phyloP scores from a whole-genome alignment of 1,140 invertebrate species.

The Lucilia sericata region DNA sequence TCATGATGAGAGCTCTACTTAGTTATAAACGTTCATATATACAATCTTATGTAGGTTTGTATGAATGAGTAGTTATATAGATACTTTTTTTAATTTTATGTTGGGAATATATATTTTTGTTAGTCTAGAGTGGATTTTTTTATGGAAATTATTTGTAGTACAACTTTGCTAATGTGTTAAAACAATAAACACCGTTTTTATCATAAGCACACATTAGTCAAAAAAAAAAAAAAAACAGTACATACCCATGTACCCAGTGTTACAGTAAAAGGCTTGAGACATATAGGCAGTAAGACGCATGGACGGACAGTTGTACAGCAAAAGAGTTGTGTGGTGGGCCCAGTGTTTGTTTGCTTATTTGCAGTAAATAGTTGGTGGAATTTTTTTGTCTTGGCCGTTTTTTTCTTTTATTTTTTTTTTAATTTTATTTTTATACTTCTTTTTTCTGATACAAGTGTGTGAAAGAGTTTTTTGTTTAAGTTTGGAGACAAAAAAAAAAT shows the following conservation, averaged over 20 bases:
- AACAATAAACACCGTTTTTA: conserved; percentile 58
- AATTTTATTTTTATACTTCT: neutral
- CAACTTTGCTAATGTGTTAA: conserved; percentile 68
- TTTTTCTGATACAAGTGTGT: conserved; percentile 25
- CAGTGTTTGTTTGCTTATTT: conserved; percentile 36
- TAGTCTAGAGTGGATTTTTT: conserved; percentile 50
- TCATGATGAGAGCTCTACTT: neutral
- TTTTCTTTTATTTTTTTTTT: conserved; percentile 6
- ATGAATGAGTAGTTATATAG: neutral
- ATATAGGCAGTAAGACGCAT: neutral
- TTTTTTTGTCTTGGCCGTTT: neutral
- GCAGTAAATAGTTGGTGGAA: conserved; percentile 37
- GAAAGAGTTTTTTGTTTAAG: conserved; percentile 14
- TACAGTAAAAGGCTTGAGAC: neutral
- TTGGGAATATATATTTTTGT: conserved; percentile 12
- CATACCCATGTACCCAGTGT: no score
- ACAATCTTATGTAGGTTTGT: neutral
- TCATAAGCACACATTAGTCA: neutral
- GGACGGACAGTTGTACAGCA: neutral
- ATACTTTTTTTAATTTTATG: neutral
- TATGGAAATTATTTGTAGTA: conserved; percentile 68
- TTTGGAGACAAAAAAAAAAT: conserved; percentile 20
- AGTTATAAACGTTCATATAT: neutral
- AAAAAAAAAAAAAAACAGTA: neutral
- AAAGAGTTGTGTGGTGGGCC: conserved; percentile 24